Evolutionary conservation across 2,113 vertebrate genomes (phyloP).

Genomic region (Chloropsis cyanopogon): DNA sequence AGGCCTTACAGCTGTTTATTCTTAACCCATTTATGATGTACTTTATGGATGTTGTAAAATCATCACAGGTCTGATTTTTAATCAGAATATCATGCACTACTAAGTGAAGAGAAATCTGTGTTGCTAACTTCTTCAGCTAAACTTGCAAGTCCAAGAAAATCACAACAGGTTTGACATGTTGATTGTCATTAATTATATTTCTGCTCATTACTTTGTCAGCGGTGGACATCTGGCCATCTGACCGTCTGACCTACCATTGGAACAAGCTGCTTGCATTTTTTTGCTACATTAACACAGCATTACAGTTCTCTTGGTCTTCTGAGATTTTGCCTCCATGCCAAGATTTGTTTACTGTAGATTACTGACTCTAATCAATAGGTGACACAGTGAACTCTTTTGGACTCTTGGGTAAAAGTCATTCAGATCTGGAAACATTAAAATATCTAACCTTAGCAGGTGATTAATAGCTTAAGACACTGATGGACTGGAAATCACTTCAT

Average conservation of each 20-base stretch:
- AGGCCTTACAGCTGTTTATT: background rate
- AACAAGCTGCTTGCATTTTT: background rate
- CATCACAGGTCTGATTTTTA: background rate
- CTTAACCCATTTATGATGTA: background rate
- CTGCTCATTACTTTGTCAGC: background rate
- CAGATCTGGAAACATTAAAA: background rate
- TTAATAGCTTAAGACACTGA: background rate
- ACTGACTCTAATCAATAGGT: background rate
- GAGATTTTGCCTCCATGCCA: background rate
- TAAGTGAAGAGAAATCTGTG: background rate
- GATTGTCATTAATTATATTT: background rate
- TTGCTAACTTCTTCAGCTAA: background rate
- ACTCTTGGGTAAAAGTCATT: background rate
- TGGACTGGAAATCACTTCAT: background rate
- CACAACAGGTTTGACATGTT: background rate
- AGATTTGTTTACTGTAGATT: background rate
- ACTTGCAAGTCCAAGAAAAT: background rate
- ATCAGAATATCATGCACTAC: background rate
- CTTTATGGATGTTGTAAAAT: background rate
- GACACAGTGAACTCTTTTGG: background rate
- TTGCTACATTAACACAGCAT: background rate
- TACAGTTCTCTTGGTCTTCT: background rate
- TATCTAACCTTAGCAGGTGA: background rate
- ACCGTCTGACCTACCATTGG: background rate
- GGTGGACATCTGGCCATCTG: background rate